Evolutionary conservation across 2,888 invertebrate genomes (phyloP).

Genomic region (Lagria hirta): DNA sequence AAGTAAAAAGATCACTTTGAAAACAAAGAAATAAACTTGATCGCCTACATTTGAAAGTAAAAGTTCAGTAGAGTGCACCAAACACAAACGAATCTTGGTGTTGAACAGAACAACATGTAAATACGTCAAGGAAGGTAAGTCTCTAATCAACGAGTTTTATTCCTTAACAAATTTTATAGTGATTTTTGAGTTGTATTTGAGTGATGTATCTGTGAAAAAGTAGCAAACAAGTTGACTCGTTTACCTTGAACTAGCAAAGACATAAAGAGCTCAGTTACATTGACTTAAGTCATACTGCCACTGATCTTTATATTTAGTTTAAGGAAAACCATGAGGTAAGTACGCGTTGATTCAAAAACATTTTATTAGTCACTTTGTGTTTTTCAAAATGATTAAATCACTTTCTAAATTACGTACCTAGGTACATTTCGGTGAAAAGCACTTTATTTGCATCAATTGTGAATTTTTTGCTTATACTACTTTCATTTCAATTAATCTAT

Average conservation of each 20-base stretch:
- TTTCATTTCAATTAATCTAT: slow-evolving; percentile 25
- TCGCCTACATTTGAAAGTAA: slow-evolving; percentile 54
- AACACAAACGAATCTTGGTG: slow-evolving; percentile 31
- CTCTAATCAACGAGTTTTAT: too few species aligned
- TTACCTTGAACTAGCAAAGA: slow-evolving; percentile 52
- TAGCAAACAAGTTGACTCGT: slow-evolving; percentile 42
- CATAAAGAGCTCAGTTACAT: slow-evolving; percentile 40
- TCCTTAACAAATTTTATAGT: too few species aligned
- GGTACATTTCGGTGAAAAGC: slow-evolving; percentile 36
- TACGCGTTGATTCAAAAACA: too few species aligned
- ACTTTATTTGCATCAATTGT: slow-evolving; percentile 35
- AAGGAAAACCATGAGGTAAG: slow-evolving; percentile 35
- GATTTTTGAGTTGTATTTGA: slow-evolving; percentile 16
- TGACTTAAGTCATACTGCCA: slow-evolving; percentile 30
- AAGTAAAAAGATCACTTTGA: slow-evolving; percentile 45
- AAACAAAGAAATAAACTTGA: slow-evolving; percentile 50
- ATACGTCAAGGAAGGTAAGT: slow-evolving; percentile 26
- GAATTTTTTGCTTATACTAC: slow-evolving; percentile 26
- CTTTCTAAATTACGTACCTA: slow-evolving; percentile 40
- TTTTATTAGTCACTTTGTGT: too few species aligned
- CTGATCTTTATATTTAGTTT: slow-evolving; percentile 28
- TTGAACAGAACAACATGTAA: slow-evolving; percentile 27
- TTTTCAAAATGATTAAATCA: too few species aligned
- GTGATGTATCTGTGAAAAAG: slow-evolving; percentile 7
- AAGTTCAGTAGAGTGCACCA: slow-evolving; percentile 43